phyloP scores from a whole-genome alignment of 1,140 invertebrate genomes.

The Harlomillsia oculata region DNA sequence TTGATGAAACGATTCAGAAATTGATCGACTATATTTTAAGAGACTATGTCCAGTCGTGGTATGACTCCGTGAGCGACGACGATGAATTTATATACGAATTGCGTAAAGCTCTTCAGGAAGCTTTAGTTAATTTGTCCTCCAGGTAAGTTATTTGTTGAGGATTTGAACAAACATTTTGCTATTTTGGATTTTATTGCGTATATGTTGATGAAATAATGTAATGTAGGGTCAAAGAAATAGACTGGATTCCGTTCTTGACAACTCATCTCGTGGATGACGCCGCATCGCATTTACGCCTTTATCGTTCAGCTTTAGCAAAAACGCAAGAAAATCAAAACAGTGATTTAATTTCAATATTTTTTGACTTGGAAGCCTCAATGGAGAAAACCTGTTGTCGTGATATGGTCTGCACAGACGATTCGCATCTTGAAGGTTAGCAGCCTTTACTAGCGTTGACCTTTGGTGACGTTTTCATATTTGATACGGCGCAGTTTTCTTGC shows the following conservation, averaged over 20 bases:
- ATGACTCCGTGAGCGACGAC: slow-evolving; percentile 48
- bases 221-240: slow-evolving; percentile 72
- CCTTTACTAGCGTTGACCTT: neutral
- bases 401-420: slow-evolving; percentile 43
- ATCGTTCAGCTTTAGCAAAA: slow-evolving; percentile 57
- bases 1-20: slow-evolving; percentile 61
- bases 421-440: slow-evolving; percentile 44
- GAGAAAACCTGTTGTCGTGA: slow-evolving; percentile 61
- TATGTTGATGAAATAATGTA: too few relatives aligned
- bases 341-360: slow-evolving; percentile 67
- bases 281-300: slow-evolving; percentile 75
- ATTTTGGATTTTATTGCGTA: neutral
- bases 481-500: slow-evolving; percentile 12
- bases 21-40: slow-evolving; percentile 63
- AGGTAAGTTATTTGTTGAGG: slow-evolving; percentile 40
- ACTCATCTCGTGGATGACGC: slow-evolving; percentile 79
- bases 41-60: slow-evolving; percentile 73
- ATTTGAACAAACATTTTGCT: neutral
- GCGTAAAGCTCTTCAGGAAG: slow-evolving; percentile 45
- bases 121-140: slow-evolving; percentile 47
- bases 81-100: slow-evolving; percentile 48
- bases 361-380: slow-evolving; percentile 76
- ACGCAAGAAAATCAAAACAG: slow-evolving; percentile 45
- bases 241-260: slow-evolving; percentile 80
- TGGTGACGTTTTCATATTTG: neutral